Evolutionary conservation across 2,797 vertebrate genomes (phyloP), one percentile per base, ranked within the genome.

Genomic region (Agapornis canus): DNA sequence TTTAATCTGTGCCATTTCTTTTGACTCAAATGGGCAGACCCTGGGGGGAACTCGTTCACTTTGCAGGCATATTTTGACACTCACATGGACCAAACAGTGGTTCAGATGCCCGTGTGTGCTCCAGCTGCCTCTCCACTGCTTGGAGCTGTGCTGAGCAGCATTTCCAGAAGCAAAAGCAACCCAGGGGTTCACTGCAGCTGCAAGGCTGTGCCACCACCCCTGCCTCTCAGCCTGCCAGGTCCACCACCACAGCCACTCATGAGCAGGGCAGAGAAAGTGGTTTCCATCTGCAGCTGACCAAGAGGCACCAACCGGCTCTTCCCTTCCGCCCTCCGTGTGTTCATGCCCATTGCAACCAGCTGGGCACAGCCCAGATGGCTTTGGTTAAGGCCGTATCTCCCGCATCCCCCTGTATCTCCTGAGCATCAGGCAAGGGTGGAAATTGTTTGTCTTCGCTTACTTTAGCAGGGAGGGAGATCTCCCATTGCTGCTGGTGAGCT

Each of bases 71-170:
- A 18, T 14, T 75, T 14, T n/a, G 37, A 31, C n/a, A 26, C 35
- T 11, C 7, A 0, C 5, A 78, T 1, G 19, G 8, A 64, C 23
- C 25, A 8, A 40, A 9, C 4, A 19, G 57, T 0, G 0, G 22
- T 1, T 13, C 6, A 19, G 56, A 12, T 9, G 26, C n/a, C 26
- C 43, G 13, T 7, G 40, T 0, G 16, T 0, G 1, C 57, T 60
- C 73, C 3, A 2, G 48, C 82, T 9, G 4, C 26, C 60, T 7
- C 31, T 10, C 85, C 17, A 6, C 49, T 10, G 17, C 5, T 32
- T 21, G 5, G 20, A 82, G 39, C 31, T 27, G 29, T 3, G 5
- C 51, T 60, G 43, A 37, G 51, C 65, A 40, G 26, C 45, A 3
- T 7, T 78, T 49, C 73, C 73, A 60, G 20, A 40, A 37, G 45